Conservation (phyloP, 2,113 vertebrate genomes). For the Mus pahari region DNA sequence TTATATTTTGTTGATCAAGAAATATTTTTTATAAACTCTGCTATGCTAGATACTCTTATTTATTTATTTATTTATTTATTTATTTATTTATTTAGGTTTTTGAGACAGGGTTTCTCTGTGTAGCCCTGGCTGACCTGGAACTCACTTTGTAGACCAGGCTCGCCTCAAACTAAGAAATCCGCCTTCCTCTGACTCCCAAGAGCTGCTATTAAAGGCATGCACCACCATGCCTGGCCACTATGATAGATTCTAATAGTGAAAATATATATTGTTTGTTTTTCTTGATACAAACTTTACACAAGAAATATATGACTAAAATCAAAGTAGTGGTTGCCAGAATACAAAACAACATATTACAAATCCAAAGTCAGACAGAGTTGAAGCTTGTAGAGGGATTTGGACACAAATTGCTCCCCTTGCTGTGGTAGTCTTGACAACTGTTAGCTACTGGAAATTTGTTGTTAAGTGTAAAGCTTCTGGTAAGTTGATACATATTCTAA, state of each 20-base stretch:
- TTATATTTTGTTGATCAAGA: not conserved
- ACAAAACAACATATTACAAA: not conserved
- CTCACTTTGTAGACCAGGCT: too few species aligned
- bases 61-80: too few species aligned
- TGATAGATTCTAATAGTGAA: not conserved
- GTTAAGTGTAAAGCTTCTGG: too few species aligned
- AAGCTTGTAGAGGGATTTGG: not conserved
- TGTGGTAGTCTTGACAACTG: not conserved
- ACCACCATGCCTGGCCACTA: too few species aligned
- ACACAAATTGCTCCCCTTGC: not conserved
- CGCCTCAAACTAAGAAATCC: too few species aligned
- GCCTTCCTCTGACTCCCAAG: too few species aligned
- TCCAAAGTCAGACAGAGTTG: not conserved
- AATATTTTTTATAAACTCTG: not conserved
- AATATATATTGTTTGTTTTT: not conserved
- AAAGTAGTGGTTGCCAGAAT: not conserved
- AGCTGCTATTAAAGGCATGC: too few species aligned
- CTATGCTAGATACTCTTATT: too few species aligned
- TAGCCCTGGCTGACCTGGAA: too few species aligned
- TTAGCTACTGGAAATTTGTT: rapidly evolving
- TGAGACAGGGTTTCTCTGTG: too few species aligned
- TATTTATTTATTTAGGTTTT: too few species aligned
- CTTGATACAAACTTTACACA: not conserved
- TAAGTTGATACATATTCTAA: not conserved
- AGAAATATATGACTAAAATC: not conserved